Base-by-base conservation (phyloP, 2,113 vertebrate species). In the Ceuthmochares aereus region DNA sequence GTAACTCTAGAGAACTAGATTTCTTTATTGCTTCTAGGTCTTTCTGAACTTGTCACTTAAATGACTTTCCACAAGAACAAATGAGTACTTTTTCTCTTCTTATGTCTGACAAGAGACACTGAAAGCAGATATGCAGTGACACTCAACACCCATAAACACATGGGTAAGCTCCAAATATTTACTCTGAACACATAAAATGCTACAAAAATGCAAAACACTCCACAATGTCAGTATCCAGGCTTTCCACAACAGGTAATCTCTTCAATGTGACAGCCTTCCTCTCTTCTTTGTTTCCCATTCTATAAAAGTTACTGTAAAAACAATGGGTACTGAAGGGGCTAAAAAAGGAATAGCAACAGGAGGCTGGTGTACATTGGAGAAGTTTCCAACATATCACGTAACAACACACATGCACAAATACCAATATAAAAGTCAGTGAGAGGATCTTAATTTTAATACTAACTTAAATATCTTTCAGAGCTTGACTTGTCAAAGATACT, bases 101-200 rank as follows among this genome's bases (percentile, higher is more conserved):
- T 32, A 21, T 27, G 32, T 42, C 54, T 0, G 0, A 45, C 58
- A 70, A n/a, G 32, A 42, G 32, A 59, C 36, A 32, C 19, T 25
- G 49, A 83, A 83, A 19, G 1, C 5, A 89, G 43, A 76, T 34
- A 34, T 32, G 43, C 37, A 76, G 25, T 30, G 56, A 85, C 18
- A 23, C 11, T 68, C 29, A 85, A 58, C 20, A 26, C 15, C 5
- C 4, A 84, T 15, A 43, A 80, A 58, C 14, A 34, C 4, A 2
- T 5, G 9, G n/a, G 9, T 20, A 43, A 86, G 36, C 58, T 51
- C 32, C 52, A 34, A n/a, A 80, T 15, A 36, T 0, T 55, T 6
- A 83, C 14, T 37, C 9, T 22, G 27, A 88, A 81, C 14, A 81
- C 55, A 68, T 42, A 70, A 67, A 80, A 51, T 6, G 12, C 29